These are phyloP conservation scores for Sminthurides bifidus DNA, from an alignment of 1,140 invertebrate species.

Conservation along the genomic window DNA sequence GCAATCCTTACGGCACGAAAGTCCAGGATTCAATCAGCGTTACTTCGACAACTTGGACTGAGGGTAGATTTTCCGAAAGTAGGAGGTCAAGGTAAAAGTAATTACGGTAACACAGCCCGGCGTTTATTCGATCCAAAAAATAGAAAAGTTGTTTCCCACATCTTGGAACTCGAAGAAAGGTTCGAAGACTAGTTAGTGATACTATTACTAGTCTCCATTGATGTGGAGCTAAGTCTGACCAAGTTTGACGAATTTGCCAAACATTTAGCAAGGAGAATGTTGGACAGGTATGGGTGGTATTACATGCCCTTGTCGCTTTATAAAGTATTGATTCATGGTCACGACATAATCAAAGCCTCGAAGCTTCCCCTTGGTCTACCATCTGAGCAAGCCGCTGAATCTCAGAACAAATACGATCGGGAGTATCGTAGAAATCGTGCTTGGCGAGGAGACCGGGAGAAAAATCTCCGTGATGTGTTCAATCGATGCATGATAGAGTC, in stretches of 20 bases:
- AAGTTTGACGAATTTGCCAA: conserved; percentile 3
- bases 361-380: conserved; percentile 35
- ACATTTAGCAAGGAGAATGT: conserved; percentile 23
- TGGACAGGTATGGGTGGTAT: conserved; percentile 33
- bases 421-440: conserved; percentile 30
- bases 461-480: conserved; percentile 33
- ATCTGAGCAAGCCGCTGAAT: conserved; percentile 36
- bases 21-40: too few relatives aligned
- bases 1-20: too few relatives aligned
- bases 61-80: too few relatives aligned
- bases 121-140: too few relatives aligned
- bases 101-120: too few relatives aligned
- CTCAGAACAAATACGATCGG: conserved; percentile 34
- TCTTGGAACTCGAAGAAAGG: too few relatives aligned
- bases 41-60: too few relatives aligned
- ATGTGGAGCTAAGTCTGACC: neutral
- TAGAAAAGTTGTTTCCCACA: too few relatives aligned
- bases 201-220: too few relatives aligned
- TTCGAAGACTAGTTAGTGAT: too few relatives aligned
- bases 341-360: conserved; percentile 32
- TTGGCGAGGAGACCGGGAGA: conserved; percentile 31
- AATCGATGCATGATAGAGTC: neutral
- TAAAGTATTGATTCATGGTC: conserved; percentile 34
- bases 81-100: too few relatives aligned
- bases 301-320: conserved; percentile 34